Conservation (phyloP, 2,797 vertebrate species). For the Acanthornis magna region DNA sequence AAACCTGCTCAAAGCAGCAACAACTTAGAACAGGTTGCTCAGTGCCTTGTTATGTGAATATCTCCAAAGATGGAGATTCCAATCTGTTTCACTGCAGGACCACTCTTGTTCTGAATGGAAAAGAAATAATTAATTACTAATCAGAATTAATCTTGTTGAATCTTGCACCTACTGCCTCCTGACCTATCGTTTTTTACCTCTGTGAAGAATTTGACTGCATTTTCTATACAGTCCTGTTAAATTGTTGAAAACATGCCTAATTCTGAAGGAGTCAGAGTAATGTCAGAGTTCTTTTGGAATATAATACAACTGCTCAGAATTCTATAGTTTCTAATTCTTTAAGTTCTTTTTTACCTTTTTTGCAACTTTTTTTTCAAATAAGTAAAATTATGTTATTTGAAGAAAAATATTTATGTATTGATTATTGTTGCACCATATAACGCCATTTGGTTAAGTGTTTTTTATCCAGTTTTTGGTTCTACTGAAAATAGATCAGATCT, state of each 20-base stretch:
- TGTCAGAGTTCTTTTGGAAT: not conserved
- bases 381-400: not conserved
- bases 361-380: not conserved
- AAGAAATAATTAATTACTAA: not conserved
- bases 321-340: not conserved
- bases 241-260: not conserved
- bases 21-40: not conserved
- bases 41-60: not conserved
- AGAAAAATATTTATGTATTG: not conserved
- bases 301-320: not conserved
- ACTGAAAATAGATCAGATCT: not conserved
- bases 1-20: not conserved
- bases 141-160: not conserved
- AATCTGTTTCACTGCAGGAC: not conserved
- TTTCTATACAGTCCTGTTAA: not conserved
- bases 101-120: accelerated
- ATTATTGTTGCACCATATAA: not conserved
- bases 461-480: not conserved
- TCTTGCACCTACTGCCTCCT: not conserved
- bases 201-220: not conserved
- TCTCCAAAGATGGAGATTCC: not conserved
- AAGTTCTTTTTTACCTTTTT: not conserved
- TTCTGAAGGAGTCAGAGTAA: not conserved
- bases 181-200: not conserved
- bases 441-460: not conserved